Base-by-base conservation (phyloP, 2,797 vertebrate genomes). In the Falco cherrug region DNA sequence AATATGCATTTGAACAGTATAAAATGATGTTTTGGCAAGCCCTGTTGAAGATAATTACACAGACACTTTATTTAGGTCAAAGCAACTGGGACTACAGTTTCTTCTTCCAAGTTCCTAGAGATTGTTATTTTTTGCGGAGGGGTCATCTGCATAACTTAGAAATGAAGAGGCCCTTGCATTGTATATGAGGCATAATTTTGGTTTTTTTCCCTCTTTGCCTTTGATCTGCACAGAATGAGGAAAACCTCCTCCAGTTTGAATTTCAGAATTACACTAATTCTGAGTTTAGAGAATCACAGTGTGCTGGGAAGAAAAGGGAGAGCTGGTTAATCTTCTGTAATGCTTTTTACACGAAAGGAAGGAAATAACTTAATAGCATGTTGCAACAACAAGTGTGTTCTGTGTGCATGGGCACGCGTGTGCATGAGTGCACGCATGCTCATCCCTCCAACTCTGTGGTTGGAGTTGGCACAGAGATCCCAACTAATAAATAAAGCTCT, bases 1-100 rank as follows among this genome's bases (percentile, higher is more conserved):
- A 95, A 95, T 95, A 95, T 96, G 96, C 94, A 96, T 97, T 96
- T 97, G 96, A 96, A 96, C 94, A 92, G 93, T 96, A 89, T 97
- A 94, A 92, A 83, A 94, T 96, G 96, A 97, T 95, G 91, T 93
- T 97, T 97, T 97, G 96, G 97, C 71, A 85, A 92, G 89, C 91
- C 65, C 31, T 77, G 24, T 70, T 94, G 84, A 79, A 92, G 83
- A 89, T 96, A 94, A 96, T 96, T 94, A 59, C 82, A 95, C 84
- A 94, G 92, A 96, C 63, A 64, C 90, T 96, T 95, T 97, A 96
- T 97, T 95, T 89, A 92, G 91, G 92, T 96, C 85, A 92, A 92
- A 96, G 95, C 92, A 92, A 95, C 78, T 96, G 92, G 93, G 93
- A 94, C 79, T 82, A 43, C 81, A 87, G 59, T 83, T 96, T 93